Percentiles rank a stretch among this genome's conserved stretches.
These are phyloP conservation scores for Tetrax tetrax DNA, from an alignment of 2,113 vertebrate genomes.

Conservation along the genomic window DNA sequence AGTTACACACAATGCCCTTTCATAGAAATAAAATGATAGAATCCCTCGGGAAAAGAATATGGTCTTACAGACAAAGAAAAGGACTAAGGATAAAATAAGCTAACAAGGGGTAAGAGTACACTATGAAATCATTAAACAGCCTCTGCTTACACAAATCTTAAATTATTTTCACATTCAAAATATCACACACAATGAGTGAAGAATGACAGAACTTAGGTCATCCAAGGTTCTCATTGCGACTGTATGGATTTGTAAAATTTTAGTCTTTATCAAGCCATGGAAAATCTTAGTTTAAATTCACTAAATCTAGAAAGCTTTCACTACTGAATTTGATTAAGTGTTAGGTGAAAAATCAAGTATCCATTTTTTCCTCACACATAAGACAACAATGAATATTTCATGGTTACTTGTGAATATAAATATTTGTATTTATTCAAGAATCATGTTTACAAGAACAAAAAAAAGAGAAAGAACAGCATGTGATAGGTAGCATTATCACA, in stretches of 20 bases:
- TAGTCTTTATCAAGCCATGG: background rate
- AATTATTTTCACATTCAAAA: background rate
- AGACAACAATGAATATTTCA: background rate
- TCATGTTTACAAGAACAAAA: background rate
- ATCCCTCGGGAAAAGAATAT: background rate
- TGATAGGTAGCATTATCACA: background rate
- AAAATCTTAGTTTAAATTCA: background rate
- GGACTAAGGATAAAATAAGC: background rate
- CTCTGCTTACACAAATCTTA: background rate
- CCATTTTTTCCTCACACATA: background rate
- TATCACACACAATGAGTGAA: background rate
- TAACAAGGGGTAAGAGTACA: background rate
- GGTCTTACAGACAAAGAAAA: background rate
- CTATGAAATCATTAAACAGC: background rate
- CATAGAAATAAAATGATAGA: background rate
- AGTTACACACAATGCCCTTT: background rate
- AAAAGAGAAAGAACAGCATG: background rate
- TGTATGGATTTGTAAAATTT: background rate
- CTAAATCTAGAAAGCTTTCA: background rate
- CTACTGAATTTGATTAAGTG: rapidly evolving
- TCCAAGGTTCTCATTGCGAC: background rate
- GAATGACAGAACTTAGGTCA: background rate
- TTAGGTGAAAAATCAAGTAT: background rate
- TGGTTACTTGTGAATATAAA: background rate
- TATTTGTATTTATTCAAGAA: background rate